These are phyloP conservation scores for Helicolenus hilgendorfi DNA, from an alignment of 2,797 vertebrate genomes.

Conservation along the genomic window DNA sequence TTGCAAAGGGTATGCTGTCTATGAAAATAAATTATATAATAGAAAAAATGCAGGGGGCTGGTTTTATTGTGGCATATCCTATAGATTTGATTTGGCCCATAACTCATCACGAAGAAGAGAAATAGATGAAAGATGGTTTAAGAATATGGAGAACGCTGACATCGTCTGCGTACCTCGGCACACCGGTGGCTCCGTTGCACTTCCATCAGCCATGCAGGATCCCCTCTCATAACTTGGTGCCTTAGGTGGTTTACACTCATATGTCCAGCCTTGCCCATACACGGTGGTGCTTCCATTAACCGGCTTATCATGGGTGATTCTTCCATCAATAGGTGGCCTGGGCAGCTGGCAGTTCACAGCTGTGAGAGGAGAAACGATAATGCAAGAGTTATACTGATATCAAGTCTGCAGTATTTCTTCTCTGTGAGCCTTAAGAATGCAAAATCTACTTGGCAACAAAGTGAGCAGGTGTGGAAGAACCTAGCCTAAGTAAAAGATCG, in stretches of 20 bases:
- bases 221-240: conserved; percentile 91
- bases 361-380: conserved; percentile 54
- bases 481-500: too few species aligned
- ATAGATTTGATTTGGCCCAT: not conserved
- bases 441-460: not conserved
- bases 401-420: not conserved
- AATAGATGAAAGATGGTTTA: not conserved
- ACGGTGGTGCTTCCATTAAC: conserved; percentile 63
- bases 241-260: conserved; percentile 89
- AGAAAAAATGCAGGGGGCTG: not conserved
- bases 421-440: not conserved
- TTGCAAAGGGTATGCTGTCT: not conserved
- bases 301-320: conserved; percentile 77
- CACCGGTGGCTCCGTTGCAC: conserved; percentile 88
- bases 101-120: not conserved
- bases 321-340: conserved; percentile 81
- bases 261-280: conserved; percentile 83
- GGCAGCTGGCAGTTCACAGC: conserved; percentile 92
- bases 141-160: not conserved
- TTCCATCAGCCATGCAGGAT: conserved; percentile 90
- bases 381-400: not conserved
- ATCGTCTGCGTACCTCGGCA: conserved; percentile 88
- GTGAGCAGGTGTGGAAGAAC: not conserved
- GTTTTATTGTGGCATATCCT: not conserved
- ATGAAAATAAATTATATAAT: not conserved